Evolutionary conservation across 1,140 invertebrate genomes (phyloP).

Genomic region (Acyrthosiphon pisum): DNA sequence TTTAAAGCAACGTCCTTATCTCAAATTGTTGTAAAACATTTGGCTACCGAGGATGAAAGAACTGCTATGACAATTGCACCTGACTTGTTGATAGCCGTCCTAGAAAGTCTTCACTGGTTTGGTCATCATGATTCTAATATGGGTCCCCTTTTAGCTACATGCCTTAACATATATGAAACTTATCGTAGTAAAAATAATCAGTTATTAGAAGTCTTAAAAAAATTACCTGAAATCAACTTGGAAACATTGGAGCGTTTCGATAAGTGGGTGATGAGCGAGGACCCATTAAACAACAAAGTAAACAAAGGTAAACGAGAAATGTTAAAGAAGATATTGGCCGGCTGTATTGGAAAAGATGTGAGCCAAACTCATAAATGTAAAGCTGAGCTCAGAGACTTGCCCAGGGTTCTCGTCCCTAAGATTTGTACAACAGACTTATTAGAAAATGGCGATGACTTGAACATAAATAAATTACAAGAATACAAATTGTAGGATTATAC

Average conservation of each 20-base stretch:
- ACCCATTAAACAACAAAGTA: constrained; percentile 68
- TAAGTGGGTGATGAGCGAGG: constrained; percentile 40
- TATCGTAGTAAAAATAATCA: constrained; percentile 52
- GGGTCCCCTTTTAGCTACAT: constrained; percentile 44
- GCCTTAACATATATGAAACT: constrained; percentile 40
- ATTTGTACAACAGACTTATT: constrained; percentile 49
- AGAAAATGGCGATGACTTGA: constrained; percentile 54
- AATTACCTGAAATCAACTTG: constrained; percentile 49
- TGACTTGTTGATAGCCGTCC: constrained; percentile 39
- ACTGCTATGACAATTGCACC: constrained; percentile 50
- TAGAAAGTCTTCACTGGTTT: constrained; percentile 56
- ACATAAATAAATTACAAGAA: constrained; percentile 53
- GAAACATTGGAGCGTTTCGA: constrained; percentile 52
- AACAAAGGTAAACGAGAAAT: constrained; percentile 89
- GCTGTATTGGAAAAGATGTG: constrained; percentile 80
- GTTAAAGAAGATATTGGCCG: constrained; percentile 85
- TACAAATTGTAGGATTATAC: constrained; percentile 7
- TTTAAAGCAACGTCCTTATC: constrained; percentile 17
- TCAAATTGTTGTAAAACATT: constrained; percentile 39
- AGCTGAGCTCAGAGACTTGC: constrained; percentile 82
- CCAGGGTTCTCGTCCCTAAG: constrained; percentile 69
- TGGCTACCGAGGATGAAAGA: constrained; percentile 35
- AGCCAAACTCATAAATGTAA: constrained; percentile 87
- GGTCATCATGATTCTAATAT: constrained; percentile 52
- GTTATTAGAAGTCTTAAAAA: constrained; percentile 28